These are phyloP conservation scores for Misgurnus anguillicaudatus DNA, from an alignment of 2,113 vertebrate species.

Conservation along the genomic window DNA sequence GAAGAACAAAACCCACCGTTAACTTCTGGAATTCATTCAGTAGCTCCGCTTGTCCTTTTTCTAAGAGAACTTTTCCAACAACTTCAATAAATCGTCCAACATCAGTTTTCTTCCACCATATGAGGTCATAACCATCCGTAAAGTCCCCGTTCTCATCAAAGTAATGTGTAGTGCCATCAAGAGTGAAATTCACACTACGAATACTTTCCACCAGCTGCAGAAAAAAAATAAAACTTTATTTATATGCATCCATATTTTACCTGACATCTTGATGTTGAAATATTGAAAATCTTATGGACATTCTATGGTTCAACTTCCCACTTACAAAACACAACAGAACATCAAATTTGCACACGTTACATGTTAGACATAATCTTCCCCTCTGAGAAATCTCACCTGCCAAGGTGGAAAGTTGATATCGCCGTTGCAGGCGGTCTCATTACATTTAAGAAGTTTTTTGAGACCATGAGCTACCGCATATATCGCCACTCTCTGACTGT, in stretches of 20 bases:
- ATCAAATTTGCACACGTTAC: no score
- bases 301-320: no score
- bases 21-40: slow-evolving; percentile 38
- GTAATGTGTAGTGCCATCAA: slow-evolving; percentile 40
- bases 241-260: no score
- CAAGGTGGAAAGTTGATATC: slow-evolving; percentile 63
- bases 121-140: slow-evolving; percentile 64
- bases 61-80: slow-evolving; percentile 55
- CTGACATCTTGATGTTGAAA: no score
- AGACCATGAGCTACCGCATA: slow-evolving; percentile 65
- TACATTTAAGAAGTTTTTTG: slow-evolving; percentile 61
- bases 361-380: no score
- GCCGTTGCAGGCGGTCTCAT: slow-evolving; percentile 57
- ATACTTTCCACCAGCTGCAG: slow-evolving; percentile 68
- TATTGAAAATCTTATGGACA: neutral
- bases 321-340: no score
- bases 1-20: slow-evolving; percentile 39
- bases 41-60: slow-evolving; percentile 36
- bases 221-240: neutral
- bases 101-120: slow-evolving; percentile 52
- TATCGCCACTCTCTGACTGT: slow-evolving; percentile 55
- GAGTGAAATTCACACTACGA: slow-evolving; percentile 53
- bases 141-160: slow-evolving; percentile 65
- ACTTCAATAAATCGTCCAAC: slow-evolving; percentile 24
- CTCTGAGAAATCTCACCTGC: slow-evolving; percentile 57